These are phyloP conservation scores for Dipodomys stephensi DNA, from an alignment of 2,113 vertebrate species.

Conservation along the genomic window DNA sequence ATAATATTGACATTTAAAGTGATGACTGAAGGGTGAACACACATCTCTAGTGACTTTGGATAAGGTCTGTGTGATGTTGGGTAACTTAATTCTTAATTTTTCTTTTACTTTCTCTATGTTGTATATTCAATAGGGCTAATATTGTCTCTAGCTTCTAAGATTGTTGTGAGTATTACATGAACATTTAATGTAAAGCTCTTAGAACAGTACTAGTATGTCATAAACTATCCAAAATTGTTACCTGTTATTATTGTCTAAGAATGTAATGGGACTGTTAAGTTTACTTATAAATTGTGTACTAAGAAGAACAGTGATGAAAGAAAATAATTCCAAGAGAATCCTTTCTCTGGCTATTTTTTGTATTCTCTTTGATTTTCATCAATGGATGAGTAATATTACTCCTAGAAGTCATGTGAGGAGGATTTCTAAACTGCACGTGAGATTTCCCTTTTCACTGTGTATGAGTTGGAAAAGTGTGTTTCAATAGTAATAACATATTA, in stretches of 20 bases:
- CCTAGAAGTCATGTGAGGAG: neutral
- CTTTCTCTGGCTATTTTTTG: neutral
- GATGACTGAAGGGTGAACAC: neutral
- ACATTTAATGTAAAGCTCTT: slow-evolving; percentile 15
- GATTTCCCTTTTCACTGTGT: neutral
- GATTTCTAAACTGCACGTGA: slow-evolving; percentile 35
- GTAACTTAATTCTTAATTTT: neutral
- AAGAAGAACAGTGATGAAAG: slow-evolving; percentile 40
- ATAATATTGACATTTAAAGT: slow-evolving; percentile 24
- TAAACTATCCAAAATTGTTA: slow-evolving; percentile 38
- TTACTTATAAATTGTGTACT: slow-evolving; percentile 24
- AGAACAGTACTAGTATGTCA: neutral
- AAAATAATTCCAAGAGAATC: slow-evolving; percentile 51
- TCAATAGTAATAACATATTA: slow-evolving; percentile 5
- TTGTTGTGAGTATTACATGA: slow-evolving; percentile 11
- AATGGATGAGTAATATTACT: neutral
- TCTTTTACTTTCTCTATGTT: slow-evolving; percentile 25
- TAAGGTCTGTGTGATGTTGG: neutral
- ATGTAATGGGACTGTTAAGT: slow-evolving; percentile 37
- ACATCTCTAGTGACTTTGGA: neutral
- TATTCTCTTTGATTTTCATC: slow-evolving; percentile 29
- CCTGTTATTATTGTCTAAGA: slow-evolving; percentile 21
- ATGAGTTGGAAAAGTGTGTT: neutral
- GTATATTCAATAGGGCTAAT: neutral
- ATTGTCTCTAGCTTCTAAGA: neutral